These are phyloP conservation scores for Harpalus rufipes DNA, from an alignment of 2,888 invertebrate species.

Conservation along the genomic window DNA sequence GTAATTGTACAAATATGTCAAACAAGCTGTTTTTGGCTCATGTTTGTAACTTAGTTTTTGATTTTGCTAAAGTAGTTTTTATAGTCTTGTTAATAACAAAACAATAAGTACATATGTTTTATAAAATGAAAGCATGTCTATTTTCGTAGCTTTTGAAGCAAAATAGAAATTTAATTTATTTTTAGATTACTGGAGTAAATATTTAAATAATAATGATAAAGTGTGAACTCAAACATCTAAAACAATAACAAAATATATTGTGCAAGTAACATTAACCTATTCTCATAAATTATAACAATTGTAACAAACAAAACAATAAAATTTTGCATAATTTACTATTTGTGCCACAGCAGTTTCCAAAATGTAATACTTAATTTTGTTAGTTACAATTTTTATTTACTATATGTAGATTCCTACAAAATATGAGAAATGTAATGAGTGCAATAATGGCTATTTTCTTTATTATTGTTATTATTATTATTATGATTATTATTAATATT, in stretches of 20 bases:
- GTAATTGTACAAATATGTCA: constrained; percentile 7
- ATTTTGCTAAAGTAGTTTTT: constrained; percentile 29
- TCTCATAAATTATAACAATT: constrained; percentile 25
- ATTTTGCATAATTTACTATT: constrained; percentile 22
- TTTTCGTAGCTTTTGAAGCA: neutral
- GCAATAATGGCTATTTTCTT: too few relatives aligned
- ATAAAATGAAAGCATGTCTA: neutral
- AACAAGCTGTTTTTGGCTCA: constrained; percentile 30
- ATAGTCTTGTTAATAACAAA: neutral
- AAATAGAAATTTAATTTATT: neutral
- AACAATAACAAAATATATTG: constrained; percentile 9
- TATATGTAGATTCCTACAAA: neutral
- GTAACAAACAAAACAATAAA: constrained; percentile 40
- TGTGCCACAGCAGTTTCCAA: neutral
- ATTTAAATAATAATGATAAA: neutral
- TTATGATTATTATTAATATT: too few relatives aligned
- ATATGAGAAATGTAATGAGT: neutral
- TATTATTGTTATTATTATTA: too few relatives aligned
- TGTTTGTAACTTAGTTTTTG: constrained; percentile 4
- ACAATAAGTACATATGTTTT: neutral
- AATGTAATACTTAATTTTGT: neutral
- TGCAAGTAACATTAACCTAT: neutral
- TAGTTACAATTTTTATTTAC: neutral
- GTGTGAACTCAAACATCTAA: constrained; percentile 3
- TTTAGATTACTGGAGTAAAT: neutral